phyloP scores from a whole-genome alignment of 2,113 vertebrate genomes.

The Mystacornis crossleyi region DNA sequence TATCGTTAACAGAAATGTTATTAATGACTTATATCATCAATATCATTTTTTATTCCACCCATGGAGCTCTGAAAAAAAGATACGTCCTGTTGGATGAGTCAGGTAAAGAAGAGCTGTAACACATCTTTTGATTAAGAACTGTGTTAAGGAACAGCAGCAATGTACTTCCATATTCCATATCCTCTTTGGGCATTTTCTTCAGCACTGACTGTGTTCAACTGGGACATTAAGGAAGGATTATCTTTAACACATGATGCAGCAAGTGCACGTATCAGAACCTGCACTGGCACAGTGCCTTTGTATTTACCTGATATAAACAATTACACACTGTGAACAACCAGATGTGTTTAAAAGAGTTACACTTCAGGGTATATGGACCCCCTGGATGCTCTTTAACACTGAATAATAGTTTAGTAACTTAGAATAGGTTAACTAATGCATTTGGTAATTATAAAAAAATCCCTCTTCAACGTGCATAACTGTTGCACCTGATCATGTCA shows the following conservation, averaged over 20 bases:
- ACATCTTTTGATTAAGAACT: slow-evolving; percentile 72
- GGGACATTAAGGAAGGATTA: background rate
- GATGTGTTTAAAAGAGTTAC: background rate
- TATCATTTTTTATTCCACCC: background rate
- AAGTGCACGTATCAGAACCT: background rate
- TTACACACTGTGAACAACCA: background rate
- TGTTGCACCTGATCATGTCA: background rate
- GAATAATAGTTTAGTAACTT: background rate
- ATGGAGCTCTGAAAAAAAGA: slow-evolving; percentile 80
- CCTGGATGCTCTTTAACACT: background rate
- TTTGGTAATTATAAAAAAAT: background rate
- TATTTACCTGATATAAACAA: background rate
- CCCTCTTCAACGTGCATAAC: background rate
- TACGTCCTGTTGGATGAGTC: slow-evolving; percentile 83
- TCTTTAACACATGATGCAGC: background rate
- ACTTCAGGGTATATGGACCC: background rate
- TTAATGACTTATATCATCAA: background rate
- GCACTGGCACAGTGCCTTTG: background rate
- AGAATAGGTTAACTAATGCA: background rate
- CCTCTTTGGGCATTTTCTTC: slow-evolving; percentile 12
- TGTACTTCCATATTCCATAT: slow-evolving; percentile 29
- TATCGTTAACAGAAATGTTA: background rate
- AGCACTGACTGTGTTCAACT: background rate
- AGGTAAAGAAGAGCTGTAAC: slow-evolving; percentile 70
- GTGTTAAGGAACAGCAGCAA: slow-evolving; percentile 81